phyloP scores from a whole-genome alignment of 2,797 vertebrate genomes.

The Brotula barbata region DNA sequence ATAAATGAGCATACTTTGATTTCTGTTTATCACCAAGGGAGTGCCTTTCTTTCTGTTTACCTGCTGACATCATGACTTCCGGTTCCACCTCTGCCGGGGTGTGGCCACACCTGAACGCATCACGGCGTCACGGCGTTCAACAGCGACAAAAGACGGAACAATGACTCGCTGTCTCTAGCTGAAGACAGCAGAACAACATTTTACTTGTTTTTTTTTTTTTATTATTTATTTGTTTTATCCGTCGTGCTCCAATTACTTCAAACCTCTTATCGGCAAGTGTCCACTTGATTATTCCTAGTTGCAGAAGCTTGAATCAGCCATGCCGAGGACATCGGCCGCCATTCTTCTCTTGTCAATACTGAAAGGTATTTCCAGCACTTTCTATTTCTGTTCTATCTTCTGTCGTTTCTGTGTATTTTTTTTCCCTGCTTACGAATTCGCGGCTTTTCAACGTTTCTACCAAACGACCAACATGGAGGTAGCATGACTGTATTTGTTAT shows the following conservation, averaged over 20 bases:
- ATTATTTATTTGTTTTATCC: background rate
- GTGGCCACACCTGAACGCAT: conserved; percentile 52
- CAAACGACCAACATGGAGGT: conserved; percentile 25
- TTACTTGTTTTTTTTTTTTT: no score
- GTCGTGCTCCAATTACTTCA: no score
- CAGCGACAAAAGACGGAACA: background rate
- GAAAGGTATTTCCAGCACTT: conserved; percentile 53
- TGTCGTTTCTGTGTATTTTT: background rate
- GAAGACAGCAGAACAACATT: background rate
- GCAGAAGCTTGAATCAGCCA: conserved; percentile 27
- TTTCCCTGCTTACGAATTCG: background rate
- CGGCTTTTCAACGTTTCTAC: background rate
- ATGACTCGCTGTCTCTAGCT: background rate
- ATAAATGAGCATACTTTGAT: no score
- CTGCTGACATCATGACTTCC: conserved; percentile 34
- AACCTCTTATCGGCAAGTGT: background rate
- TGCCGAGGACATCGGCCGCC: conserved; percentile 47
- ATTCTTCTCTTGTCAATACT: conserved; percentile 58
- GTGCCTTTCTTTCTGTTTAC: conserved; percentile 18
- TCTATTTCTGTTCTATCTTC: background rate
- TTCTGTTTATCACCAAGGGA: no score
- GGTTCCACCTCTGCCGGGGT: conserved; percentile 74
- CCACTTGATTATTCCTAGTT: background rate
- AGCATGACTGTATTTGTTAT: conserved; percentile 56
- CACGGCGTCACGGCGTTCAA: no score